These are phyloP conservation scores for Ceratosolen fusciceps DNA, from an alignment of 1,140 invertebrate species.

Conservation along the genomic window DNA sequence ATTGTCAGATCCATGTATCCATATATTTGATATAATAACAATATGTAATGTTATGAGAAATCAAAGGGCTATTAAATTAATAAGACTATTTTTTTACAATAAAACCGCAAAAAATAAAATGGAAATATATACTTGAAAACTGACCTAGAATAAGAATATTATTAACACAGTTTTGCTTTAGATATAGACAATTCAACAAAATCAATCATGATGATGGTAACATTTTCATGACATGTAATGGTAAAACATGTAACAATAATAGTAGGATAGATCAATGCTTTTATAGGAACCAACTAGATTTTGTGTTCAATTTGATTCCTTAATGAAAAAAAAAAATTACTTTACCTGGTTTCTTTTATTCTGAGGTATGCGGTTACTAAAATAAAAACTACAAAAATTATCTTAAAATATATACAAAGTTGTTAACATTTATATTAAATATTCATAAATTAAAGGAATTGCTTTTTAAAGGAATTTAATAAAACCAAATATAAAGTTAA, in stretches of 20 bases:
- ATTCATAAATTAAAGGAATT: slow-evolving; percentile 42
- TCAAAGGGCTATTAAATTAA: slow-evolving; percentile 59
- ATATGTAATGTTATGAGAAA: too few species aligned
- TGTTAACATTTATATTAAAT: slow-evolving; percentile 65
- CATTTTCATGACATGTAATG: slow-evolving; percentile 45
- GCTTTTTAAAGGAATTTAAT: slow-evolving; percentile 43
- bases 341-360: slow-evolving; percentile 60
- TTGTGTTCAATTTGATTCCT: slow-evolving; percentile 48
- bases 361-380: slow-evolving; percentile 71
- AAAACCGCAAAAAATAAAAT: slow-evolving; percentile 21
- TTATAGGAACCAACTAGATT: slow-evolving; percentile 37
- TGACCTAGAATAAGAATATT: background rate
- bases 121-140: background rate
- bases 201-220: slow-evolving; percentile 51
- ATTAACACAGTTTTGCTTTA: slow-evolving; percentile 48
- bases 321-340: slow-evolving; percentile 34
- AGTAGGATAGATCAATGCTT: slow-evolving; percentile 45
- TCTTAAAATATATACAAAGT: slow-evolving; percentile 70
- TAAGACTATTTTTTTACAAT: slow-evolving; percentile 44
- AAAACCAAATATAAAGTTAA: slow-evolving; percentile 47
- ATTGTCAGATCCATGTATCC: slow-evolving; percentile 61
- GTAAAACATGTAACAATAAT: slow-evolving; percentile 44
- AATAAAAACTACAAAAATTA: slow-evolving; percentile 68
- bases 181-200: slow-evolving; percentile 49
- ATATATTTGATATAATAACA: slow-evolving; percentile 35